These are phyloP conservation scores for Elachura formosa DNA, from an alignment of 2,113 vertebrate genomes.

Conservation along the genomic window DNA sequence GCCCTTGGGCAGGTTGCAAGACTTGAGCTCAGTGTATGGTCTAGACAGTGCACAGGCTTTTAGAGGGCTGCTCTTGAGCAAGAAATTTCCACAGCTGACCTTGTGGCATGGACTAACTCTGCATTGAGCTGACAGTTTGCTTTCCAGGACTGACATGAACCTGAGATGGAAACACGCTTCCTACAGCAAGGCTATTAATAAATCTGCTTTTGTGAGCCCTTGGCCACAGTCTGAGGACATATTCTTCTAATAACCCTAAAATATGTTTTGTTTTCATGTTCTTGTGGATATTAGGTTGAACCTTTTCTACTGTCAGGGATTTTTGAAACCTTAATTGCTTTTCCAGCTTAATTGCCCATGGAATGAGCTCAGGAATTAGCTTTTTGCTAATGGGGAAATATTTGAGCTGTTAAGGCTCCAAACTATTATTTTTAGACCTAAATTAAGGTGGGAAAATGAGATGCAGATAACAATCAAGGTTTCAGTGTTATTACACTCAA, in stretches of 20 bases:
- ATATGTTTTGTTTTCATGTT: constrained; percentile 34
- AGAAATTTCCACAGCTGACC: background rate
- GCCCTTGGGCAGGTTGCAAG: background rate
- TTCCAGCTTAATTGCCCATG: constrained; percentile 42
- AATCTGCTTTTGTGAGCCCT: background rate
- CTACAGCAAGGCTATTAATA: background rate
- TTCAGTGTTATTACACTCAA: background rate
- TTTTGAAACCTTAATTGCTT: constrained; percentile 55
- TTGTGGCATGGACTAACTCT: background rate
- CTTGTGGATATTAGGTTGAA: constrained; percentile 9
- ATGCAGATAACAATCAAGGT: constrained; percentile 30
- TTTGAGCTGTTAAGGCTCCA: constrained; percentile 5
- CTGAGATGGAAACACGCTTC: background rate
- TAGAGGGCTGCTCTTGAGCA: background rate
- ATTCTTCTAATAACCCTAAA: constrained; percentile 32
- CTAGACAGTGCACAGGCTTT: background rate
- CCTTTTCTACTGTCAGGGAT: constrained; percentile 16
- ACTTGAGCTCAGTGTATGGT: background rate
- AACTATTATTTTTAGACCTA: constrained; percentile 55
- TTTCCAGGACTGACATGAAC: background rate
- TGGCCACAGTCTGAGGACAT: background rate
- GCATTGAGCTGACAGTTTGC: background rate
- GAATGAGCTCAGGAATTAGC: constrained; percentile 50
- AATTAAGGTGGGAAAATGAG: constrained; percentile 49
- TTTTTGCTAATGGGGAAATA: constrained; percentile 47